A percentile compares a stretch with the other conserved stretches of the same genome.
phyloP scores from a whole-genome alignment of 2,797 vertebrate genomes.

The Myotis pilosus region DNA sequence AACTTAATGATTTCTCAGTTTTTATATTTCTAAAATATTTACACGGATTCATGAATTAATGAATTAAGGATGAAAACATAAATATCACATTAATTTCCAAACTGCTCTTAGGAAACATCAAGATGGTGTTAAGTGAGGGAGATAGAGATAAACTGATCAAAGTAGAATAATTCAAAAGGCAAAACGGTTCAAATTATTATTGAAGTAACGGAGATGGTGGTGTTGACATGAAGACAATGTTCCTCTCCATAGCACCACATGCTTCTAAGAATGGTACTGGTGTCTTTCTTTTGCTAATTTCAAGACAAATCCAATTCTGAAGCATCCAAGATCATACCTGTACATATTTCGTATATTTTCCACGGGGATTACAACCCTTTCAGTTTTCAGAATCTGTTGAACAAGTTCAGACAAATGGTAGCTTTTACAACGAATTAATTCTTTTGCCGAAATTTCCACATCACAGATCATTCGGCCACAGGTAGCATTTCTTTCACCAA shows the following conservation, averaged over 20 bases:
- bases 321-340: constrained; percentile 84
- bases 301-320: constrained; percentile 37
- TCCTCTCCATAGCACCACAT: background rate
- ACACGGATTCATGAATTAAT: constrained; percentile 29
- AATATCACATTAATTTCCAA: constrained; percentile 59
- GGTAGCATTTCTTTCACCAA: constrained; percentile 96
- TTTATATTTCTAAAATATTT: constrained; percentile 53
- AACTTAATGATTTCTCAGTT: constrained; percentile 38
- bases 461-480: constrained; percentile 98
- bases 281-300: constrained; percentile 35
- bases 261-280: background rate
- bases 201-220: background rate
- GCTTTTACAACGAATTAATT: constrained; percentile 97
- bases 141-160: background rate
- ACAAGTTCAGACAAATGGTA: constrained; percentile 95
- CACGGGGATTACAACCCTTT: constrained; percentile 86
- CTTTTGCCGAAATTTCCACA: constrained; percentile 96
- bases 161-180: constrained; percentile 30
- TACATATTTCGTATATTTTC: constrained; percentile 93
- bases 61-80: constrained; percentile 15
- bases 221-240: background rate
- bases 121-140: constrained; percentile 1
- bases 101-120: constrained; percentile 48
- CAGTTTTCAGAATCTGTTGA: constrained; percentile 91
- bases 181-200: constrained; percentile 29